Evolutionary conservation across 2,113 vertebrate genomes (phyloP).

Genomic region (Tachuris rubrigastra): DNA sequence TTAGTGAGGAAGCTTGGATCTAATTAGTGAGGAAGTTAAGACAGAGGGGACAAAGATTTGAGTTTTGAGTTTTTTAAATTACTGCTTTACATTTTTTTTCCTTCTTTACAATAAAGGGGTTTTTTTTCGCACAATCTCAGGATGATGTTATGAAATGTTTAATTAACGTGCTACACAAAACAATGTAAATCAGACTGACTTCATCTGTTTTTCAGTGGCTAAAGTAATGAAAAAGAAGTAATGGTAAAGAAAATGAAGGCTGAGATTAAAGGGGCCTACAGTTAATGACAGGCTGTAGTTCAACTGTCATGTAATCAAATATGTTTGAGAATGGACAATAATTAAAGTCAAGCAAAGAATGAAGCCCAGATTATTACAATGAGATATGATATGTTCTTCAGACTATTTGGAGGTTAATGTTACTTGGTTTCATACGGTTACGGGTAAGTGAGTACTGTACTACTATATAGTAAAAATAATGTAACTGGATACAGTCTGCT

Average conservation of each 20-base stretch:
- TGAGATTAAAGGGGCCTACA: conserved; percentile 68
- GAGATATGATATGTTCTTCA: conserved; percentile 68
- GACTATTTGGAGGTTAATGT: conserved; percentile 71
- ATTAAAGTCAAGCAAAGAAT: conserved; percentile 75
- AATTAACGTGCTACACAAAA: conserved; percentile 45
- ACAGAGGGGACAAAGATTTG: neutral
- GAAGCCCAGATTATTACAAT: conserved; percentile 74
- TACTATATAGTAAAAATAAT: conserved; percentile 71
- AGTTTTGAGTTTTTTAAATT: neutral
- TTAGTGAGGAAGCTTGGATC: conserved; percentile 13
- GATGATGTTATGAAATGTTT: conserved; percentile 52
- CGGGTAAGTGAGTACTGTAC: conserved; percentile 71
- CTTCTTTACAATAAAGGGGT: neutral
- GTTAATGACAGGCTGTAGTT: conserved; percentile 75
- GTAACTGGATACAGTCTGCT: conserved; percentile 65
- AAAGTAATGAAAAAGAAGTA: conserved; percentile 48
- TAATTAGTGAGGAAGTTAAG: neutral
- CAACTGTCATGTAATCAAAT: conserved; percentile 71
- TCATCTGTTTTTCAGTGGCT: conserved; percentile 29
- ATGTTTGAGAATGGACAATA: conserved; percentile 72
- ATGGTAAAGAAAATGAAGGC: conserved; percentile 61
- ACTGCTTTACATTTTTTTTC: neutral
- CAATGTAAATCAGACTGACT: conserved; percentile 36
- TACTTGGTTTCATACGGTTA: conserved; percentile 70
- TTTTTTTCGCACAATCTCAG: neutral